Base-by-base conservation (phyloP, 2,113 vertebrate genomes). In the Syngnathus typhle region DNA sequence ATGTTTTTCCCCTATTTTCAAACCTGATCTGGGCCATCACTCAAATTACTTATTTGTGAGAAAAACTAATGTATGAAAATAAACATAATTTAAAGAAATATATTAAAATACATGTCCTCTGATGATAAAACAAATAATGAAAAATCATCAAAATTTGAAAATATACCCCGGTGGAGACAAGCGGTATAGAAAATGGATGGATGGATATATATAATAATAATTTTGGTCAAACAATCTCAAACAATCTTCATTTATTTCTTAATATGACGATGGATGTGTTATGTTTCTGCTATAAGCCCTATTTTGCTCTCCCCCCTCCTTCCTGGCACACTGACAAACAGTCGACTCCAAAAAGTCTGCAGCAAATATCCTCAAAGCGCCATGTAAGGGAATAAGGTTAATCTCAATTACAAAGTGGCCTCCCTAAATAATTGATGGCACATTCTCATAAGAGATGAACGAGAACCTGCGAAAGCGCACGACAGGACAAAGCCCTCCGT, bases 401-500 rank as follows among this genome's bases (percentile, higher is more conserved):
- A 75, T 71, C 38, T 70, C 58, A 65, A 58, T 69, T 55, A 64
- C 32, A n/a, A 67, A 67, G 56, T 73, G 51, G 67, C 37, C 67
- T 39, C 39, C 9, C 41, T 77, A 64, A 76, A 82, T 72, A 70
- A 78, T 76, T 15, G 70, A 67, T 81, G 63, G 67, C 67, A 68
- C 38, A 51, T 70, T 71, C 3, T 51, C 23, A 67, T 2, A 1
- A 11, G 55, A 72, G 65, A 55, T 61, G 61, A 75, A 77, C 71
- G 58, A 66, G 58, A 78, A 78, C 39, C 60, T 69, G 60, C 41
- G 60, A 62, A 55, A 67, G 68, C 77, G 77, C 71, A 73, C 60
- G 51, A 71, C 74, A 77, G 73, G 70, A 82, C 82, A 74, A 73
- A 77, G 82, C 62, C 75, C 82, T 78, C 11, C 85, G 79, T 82